These are phyloP conservation scores for Dioctria rufipes DNA, from an alignment of 2,888 invertebrate genomes.

Conservation along the genomic window DNA sequence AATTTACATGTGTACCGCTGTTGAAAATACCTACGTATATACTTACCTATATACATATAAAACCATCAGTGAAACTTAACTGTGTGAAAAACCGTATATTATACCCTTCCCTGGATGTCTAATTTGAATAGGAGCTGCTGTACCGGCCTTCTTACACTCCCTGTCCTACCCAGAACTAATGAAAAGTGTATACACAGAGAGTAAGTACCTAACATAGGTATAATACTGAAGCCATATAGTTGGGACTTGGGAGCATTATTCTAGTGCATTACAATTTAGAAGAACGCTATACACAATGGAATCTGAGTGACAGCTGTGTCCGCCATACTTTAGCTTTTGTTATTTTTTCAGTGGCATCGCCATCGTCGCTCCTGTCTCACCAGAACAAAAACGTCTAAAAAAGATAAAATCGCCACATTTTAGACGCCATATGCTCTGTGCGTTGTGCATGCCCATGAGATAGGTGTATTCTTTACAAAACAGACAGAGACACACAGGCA, in stretches of 20 bases:
- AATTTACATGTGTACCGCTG: background rate
- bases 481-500: background rate
- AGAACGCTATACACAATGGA: constrained; percentile 49
- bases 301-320: constrained; percentile 59
- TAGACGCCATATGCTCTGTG: constrained; percentile 36
- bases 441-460: background rate
- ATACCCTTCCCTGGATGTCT: constrained; percentile 32
- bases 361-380: constrained; percentile 31
- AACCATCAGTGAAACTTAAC: constrained; percentile 15
- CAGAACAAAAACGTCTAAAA: constrained; percentile 36
- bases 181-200: background rate
- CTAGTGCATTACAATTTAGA: constrained; percentile 53
- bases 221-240: background rate
- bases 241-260: background rate
- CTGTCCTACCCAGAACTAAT: background rate
- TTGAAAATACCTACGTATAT: constrained; percentile 22
- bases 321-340: constrained; percentile 55
- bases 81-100: constrained; percentile 24
- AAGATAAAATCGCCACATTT: constrained; percentile 51
- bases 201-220: background rate
- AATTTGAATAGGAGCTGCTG: constrained; percentile 35
- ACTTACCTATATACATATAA: constrained; percentile 20
- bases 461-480: background rate
- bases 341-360: constrained; percentile 26
- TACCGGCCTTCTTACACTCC: background rate